Evolutionary conservation across 2,888 invertebrate species (phyloP), one percentile per base, ranked within the genome.

Genomic region (Lepidochitona cinerea): DNA sequence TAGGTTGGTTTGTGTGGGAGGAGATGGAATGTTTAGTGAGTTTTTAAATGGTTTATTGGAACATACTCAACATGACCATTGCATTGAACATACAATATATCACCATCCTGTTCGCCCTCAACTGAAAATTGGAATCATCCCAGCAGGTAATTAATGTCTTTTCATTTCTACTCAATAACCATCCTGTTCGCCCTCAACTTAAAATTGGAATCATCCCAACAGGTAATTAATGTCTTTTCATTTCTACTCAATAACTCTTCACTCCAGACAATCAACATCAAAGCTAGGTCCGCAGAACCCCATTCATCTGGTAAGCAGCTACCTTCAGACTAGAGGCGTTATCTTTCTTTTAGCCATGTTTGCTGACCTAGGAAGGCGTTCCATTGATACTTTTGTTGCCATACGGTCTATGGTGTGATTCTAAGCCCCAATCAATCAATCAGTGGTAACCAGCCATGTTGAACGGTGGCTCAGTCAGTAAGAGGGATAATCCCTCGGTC

Each of bases 21-120:
- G 96, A 0, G 96, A 97, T 90, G 96, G 96, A 0, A 95, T 96
- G 59, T 94, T 96, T 82, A 94, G 95, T 7, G 96, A 96, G 91
- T 92, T 96, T 36, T 86, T 93, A 79, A 95, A 95, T 88, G 95
- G 96, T 0, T 89, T 95, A 66, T 91, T 95, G 53, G 88, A 93
- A 52, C 90, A 93, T 70, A 92, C 93, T 23, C 93, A 93, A 64
- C 90, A 89, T 73, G 92, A 93, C 33, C 88, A 89, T 53, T 92
- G 92, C 5, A 87, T 93, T 29, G 92, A 93, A 85, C 92, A 92
- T 74, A 92, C 92, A 84, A 91, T 91, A 3, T 90, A 92, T 37
- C 91, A 91, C 35, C 87, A 86, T n/a, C 87, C 87, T 0, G 71
- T 76, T 88, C 77, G 78, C 37, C 87, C 87, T 4, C 73, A 75